Evolutionary conservation across 1,140 invertebrate species (phyloP).

Genomic region (Rhopalosiphum maidis): DNA sequence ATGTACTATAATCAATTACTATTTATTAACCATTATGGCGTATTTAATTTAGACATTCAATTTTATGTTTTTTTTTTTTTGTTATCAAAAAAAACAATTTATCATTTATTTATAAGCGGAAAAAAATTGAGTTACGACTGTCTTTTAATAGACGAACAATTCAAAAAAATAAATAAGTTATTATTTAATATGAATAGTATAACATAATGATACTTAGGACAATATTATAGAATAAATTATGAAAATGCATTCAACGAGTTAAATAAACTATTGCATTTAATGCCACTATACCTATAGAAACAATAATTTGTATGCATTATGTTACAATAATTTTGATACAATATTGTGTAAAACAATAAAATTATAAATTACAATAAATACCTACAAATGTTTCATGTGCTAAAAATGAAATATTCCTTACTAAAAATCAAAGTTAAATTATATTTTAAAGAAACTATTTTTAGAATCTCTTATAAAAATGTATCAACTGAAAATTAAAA

Average conservation of each 20-base stretch:
- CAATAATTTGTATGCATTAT: background rate
- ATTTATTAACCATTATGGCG: background rate
- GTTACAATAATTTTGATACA: background rate
- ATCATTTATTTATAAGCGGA: background rate
- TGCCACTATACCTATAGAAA: background rate
- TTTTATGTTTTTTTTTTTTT: background rate
- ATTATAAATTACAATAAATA: background rate
- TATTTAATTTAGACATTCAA: background rate
- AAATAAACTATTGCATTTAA: too few species aligned
- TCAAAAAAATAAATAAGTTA: too few species aligned
- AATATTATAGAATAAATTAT: too few species aligned
- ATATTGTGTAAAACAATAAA: background rate
- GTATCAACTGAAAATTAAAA: background rate
- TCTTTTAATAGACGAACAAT: too few species aligned
- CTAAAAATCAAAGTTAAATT: background rate
- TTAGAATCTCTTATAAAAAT: background rate
- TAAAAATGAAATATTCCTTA: background rate
- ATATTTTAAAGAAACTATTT: background rate
- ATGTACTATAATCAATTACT: background rate
- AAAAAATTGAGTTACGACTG: too few species aligned
- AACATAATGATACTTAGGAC: too few species aligned
- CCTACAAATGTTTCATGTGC: background rate
- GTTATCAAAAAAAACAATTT: background rate
- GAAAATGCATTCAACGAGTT: too few species aligned
- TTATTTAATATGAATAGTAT: too few species aligned